Evolutionary conservation across 2,113 vertebrate genomes (phyloP), one percentile per base, ranked within the genome.

Genomic region (Fulmarus glacialis): DNA sequence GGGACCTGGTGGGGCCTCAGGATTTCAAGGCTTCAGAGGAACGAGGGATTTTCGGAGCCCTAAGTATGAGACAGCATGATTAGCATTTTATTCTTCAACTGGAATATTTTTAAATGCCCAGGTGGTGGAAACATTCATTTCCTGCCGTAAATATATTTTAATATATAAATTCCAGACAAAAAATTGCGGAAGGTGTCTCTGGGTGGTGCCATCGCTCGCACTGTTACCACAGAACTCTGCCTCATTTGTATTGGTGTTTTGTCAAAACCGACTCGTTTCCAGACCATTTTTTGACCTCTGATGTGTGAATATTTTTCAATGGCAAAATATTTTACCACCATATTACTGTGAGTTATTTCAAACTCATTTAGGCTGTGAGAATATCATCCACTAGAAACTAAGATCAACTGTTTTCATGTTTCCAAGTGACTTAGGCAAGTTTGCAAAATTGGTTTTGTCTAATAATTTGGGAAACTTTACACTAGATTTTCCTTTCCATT

Each of bases 101-200:
- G 17, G 11, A 72, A 83, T 47, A 55, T 59, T 75, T 87, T 79
- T 62, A 34, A 84, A 73, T 22, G 21, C 8, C 7, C 40, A 47
- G 2, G 8, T 50, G 24, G 2, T 15, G 15, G 22, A 24, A 75
- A 80, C 8, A 30, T 23, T 89, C 0, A 19, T 67, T 70, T 59
- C 6, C 16, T 75, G 4, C 8, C 8, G 1, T 43, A 77, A 67
- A 71, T 71, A 6, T 42, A 45, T 85, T 78, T 74, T 38, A 42
- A 82, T 45, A 48, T 34, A n/a, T 29, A n/a, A 70, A 82, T 70
- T 60, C 26, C 73, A 53, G 59, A 60, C n/a, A 47, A 80, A 81
- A 62, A 95, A 87, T 40, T 63, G 19, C 0, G 0, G 56, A 64
- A 64, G 3, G 1, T 50, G 7, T 52, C 9, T 81, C 53, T 42